phyloP scores from a whole-genome alignment of 1,140 invertebrate genomes.

The Drosophila nebulosa region DNA sequence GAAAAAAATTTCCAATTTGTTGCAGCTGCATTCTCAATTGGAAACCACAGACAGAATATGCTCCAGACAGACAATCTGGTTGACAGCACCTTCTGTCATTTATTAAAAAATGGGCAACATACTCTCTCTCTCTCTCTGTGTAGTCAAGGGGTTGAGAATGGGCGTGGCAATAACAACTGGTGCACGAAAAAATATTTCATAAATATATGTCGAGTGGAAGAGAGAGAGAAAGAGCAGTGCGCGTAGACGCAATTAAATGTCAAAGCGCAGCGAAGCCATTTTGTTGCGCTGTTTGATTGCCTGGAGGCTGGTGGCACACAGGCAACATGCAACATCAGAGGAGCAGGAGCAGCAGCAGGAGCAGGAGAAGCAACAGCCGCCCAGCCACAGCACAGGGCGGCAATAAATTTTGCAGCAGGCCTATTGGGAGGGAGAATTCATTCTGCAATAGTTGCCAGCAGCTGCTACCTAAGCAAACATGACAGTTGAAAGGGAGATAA shows the following conservation, averaged over 20 bases:
- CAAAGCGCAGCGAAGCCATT: conserved; percentile 46
- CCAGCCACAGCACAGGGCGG: not conserved
- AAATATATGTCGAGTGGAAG: conserved; percentile 27
- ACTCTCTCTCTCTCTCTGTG: too few relatives aligned
- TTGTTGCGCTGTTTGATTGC: conserved; percentile 44
- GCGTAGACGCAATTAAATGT: conserved; percentile 44
- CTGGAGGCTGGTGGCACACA: conserved; percentile 38
- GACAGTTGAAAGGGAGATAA: not conserved
- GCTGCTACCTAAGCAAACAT: conserved; percentile 33
- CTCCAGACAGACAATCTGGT: conserved; percentile 2
- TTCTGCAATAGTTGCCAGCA: conserved; percentile 6
- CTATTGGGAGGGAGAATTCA: conserved; percentile 23
- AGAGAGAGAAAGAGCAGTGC: not conserved
- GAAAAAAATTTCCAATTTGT: not conserved
- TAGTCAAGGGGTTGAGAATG: not conserved
- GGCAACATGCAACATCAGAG: too few relatives aligned
- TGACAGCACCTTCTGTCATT: conserved; percentile 29
- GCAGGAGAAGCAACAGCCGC: conserved; percentile 3
- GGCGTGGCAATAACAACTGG: conserved; percentile 17
- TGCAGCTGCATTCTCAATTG: not conserved
- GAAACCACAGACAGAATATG: conserved; percentile 15
- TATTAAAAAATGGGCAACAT: conserved; percentile 37
- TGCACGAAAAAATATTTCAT: conserved; percentile 45
- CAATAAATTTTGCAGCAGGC: conserved; percentile 37
- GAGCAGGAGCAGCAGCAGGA: not conserved